Conservation (phyloP, 2,797 vertebrate genomes). For the Lepilemur ruficaudatus region DNA sequence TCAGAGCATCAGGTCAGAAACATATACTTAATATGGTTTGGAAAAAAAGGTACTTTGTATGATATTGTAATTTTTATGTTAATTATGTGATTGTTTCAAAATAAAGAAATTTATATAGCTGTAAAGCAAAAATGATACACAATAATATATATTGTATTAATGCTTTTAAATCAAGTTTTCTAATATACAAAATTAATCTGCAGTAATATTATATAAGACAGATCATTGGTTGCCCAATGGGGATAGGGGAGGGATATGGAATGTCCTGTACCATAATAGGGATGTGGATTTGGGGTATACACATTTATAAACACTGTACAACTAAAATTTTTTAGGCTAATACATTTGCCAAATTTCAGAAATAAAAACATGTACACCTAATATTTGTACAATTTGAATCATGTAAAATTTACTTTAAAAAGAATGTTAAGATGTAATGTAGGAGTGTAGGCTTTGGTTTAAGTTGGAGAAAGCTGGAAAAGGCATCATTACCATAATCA, state of each 20-base stretch:
- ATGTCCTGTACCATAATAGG: neutral
- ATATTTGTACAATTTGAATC: neutral
- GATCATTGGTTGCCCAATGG: no score
- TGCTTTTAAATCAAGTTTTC: neutral
- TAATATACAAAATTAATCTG: neutral
- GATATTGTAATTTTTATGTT: neutral
- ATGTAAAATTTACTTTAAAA: neutral
- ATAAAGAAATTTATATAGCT: neutral
- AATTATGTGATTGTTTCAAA: neutral
- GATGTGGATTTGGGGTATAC: neutral
- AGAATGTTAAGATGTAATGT: neutral
- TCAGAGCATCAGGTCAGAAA: neutral
- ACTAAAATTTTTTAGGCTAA: neutral
- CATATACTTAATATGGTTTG: neutral
- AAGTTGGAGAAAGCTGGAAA: neutral
- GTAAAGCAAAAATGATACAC: neutral
- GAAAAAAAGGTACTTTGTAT: neutral
- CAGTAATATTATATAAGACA: neutral
- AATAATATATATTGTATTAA: neutral
- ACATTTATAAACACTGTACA: neutral
- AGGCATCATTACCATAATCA: neutral
- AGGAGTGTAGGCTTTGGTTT: neutral
- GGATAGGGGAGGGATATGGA: neutral
- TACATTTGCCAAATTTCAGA: neutral
- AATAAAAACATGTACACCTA: neutral